A percentile compares a stretch with the other conserved stretches of the same genome.
These are phyloP conservation scores for Gallinago stenura DNA, from an alignment of 2,797 vertebrate genomes.

Conservation along the genomic window DNA sequence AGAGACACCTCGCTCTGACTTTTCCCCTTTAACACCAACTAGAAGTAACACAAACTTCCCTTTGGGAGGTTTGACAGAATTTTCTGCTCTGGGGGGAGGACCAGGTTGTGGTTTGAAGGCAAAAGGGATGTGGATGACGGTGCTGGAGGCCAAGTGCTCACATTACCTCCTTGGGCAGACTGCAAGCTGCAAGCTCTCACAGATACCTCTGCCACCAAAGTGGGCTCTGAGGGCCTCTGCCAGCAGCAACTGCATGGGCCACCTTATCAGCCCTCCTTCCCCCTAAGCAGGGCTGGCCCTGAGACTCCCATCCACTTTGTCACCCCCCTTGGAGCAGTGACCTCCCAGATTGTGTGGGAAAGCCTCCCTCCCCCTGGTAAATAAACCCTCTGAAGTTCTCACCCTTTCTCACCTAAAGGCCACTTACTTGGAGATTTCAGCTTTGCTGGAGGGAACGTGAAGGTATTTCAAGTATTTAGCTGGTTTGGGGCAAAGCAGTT, in stretches of 20 bases:
- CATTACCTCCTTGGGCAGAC: neutral
- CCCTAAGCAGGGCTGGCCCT: neutral
- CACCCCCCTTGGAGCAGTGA: neutral
- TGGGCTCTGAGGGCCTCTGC: neutral
- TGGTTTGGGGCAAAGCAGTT: neutral
- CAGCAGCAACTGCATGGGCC: neutral
- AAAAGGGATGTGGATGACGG: neutral
- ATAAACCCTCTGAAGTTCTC: neutral
- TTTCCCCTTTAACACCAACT: neutral
- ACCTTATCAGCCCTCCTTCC: neutral
- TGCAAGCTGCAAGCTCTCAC: fast-evolving
- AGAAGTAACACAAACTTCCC: neutral
- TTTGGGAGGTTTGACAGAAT: neutral
- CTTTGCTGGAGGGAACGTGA: neutral
- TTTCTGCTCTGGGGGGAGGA: neutral
- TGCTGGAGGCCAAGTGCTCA: neutral
- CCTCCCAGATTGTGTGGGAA: neutral
- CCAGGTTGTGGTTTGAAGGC: neutral
- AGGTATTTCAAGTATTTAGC: neutral
- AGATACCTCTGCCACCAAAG: neutral
- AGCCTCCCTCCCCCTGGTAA: neutral
- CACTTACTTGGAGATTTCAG: neutral
- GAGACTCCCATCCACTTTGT: neutral
- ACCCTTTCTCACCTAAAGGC: neutral
- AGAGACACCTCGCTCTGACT: neutral